A percentile compares a stretch with the other conserved stretches of the same genome.
Conservation (phyloP, 2,113 vertebrate genomes). For the Glaucidium brasilianum region DNA sequence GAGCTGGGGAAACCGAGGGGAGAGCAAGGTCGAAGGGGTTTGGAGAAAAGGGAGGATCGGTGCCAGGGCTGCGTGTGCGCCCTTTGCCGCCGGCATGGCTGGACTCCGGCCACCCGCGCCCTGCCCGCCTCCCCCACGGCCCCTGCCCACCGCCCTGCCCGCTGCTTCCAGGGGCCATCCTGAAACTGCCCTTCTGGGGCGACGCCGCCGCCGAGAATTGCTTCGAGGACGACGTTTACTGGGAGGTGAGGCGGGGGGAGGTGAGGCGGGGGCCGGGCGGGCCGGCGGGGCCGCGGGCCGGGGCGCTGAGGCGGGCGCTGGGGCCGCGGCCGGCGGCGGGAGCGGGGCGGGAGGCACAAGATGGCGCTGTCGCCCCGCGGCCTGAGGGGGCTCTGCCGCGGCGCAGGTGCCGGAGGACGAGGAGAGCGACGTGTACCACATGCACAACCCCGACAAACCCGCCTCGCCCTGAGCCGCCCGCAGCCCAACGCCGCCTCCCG, state of each 20-base stretch:
- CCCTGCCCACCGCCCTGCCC: not conserved
- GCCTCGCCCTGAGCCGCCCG: slow-evolving; percentile 16
- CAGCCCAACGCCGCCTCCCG: not conserved
- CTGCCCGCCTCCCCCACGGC: not conserved
- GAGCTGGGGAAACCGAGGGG: not conserved
- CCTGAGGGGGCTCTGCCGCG: not conserved
- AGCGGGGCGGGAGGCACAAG: not conserved
- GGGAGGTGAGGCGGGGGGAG: slow-evolving; percentile 88
- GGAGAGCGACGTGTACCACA: slow-evolving; percentile 54
- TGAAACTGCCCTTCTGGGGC: slow-evolving; percentile 89
- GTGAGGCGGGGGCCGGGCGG: slow-evolving; percentile 66
- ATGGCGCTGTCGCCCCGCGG: slow-evolving; percentile 29
- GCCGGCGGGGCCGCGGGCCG: not conserved
- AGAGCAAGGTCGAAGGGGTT: not conserved
- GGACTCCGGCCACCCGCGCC: fast-evolving
- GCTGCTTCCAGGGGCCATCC: slow-evolving; percentile 79
- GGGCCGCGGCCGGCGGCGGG: not conserved
- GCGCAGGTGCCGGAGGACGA: slow-evolving; percentile 86
- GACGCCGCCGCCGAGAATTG: slow-evolving; percentile 90
- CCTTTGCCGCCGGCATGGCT: not conserved
- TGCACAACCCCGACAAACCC: slow-evolving; percentile 63
- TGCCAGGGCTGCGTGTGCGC: not conserved
- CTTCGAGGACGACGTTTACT: slow-evolving; percentile 90
- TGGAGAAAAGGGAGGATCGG: not conserved
- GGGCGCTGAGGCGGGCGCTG: not conserved